Evolutionary conservation across 2,888 invertebrate genomes (phyloP), one percentile per base, ranked within the genome.

Genomic region (Tiliacea citrago): DNA sequence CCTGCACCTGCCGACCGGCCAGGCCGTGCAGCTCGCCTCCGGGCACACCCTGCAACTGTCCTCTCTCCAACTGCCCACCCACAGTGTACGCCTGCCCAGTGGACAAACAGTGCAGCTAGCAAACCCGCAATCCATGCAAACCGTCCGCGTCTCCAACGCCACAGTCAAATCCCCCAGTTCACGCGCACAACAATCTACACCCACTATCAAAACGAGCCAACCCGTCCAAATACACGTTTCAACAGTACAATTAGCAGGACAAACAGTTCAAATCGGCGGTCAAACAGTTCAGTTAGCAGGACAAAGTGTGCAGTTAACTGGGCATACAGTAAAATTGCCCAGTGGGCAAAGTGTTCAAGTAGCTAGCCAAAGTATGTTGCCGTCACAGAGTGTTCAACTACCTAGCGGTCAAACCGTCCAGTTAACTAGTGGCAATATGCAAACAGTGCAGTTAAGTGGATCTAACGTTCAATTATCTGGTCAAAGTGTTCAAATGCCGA

Each of bases 261-360:
- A 93, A 79, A 95, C 92, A 21, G 94, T 94, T 47, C 95, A 93
- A 86, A 93, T 95, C 21, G 95, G 86, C 57, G 95, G 93, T 51
- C 96, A 96, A 83, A 95, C 94, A 0, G 94, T 95, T 0, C 95
- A 95, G 74, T 73, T 95, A 60, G 93, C 94, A 18, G 94, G 95
- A 42, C 95, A 94, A 75, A 95, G 94, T 53, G 94, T 96, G 6
- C 96, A 96, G 68, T 80, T 96, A 18, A 95, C 92, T 21, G 97
- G 93, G 1, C 94, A 97, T 69, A 97, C 97, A 0, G 97, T 95
- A 3, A 95, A 96, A 79, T 82, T 95, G 24, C 95, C 94, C 68
- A 96, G 96, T 67, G 95, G 94, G 49, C 95, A 94, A 81, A 95
- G 92, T 88, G 95, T 95, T 35, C 96, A 92, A 88, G 91, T 93